These are phyloP conservation scores for Auanema freiburgensis DNA, from an alignment of 2,888 invertebrate species.

Conservation along the genomic window DNA sequence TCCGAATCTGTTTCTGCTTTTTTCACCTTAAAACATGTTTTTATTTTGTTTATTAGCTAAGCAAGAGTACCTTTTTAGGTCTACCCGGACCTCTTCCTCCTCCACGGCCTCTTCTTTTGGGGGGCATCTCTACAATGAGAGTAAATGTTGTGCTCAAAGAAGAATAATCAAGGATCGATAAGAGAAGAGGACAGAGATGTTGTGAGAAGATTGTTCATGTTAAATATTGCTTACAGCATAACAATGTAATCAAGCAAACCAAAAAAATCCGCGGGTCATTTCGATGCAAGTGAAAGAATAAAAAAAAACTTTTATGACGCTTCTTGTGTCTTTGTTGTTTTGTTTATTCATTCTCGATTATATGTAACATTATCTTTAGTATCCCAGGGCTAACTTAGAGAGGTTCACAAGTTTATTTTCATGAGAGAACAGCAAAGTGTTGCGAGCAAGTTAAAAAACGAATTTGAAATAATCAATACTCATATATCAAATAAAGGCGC, in stretches of 20 bases:
- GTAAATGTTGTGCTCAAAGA: background rate
- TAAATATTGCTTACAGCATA: background rate
- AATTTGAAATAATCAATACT: no score
- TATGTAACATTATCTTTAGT: no score
- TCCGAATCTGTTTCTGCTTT: constrained; percentile 6
- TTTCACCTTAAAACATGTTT: background rate
- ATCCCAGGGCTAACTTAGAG: no score
- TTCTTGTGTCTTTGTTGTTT: no score
- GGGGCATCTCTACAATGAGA: background rate
- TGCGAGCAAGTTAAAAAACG: no score
- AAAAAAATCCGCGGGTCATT: no score
- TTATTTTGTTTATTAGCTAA: background rate
- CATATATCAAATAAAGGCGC: no score
- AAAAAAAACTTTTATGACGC: no score
- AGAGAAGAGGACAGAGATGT: background rate
- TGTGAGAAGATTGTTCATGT: background rate
- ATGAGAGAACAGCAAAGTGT: no score
- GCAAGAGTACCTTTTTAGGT: constrained; percentile 1
- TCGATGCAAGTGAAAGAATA: no score
- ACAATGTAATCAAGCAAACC: background rate
- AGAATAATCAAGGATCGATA: background rate
- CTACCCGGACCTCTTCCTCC: constrained; percentile 6
- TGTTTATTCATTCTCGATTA: no score
- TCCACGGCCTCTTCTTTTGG: constrained; percentile 6
- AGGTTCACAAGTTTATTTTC: no score